A percentile compares a stretch with the other conserved stretches of the same genome.
Conservation (phyloP, 2,888 invertebrate genomes). For the Lasioglossum figueresi region DNA sequence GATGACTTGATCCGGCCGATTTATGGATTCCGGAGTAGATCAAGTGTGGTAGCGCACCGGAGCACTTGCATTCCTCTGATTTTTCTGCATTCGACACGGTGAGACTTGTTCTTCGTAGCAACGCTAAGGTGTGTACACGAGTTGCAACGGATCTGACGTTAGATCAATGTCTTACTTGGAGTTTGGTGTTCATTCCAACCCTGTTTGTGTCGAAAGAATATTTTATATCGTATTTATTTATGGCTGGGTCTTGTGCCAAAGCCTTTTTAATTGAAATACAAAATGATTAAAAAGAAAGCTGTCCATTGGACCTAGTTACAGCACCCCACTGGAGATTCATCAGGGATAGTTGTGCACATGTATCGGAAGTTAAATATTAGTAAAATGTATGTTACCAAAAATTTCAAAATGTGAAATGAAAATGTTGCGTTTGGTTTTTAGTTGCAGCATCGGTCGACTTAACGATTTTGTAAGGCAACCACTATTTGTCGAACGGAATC, state of each 20-base stretch:
- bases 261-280: too few relatives aligned
- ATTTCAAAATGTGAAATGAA: neutral
- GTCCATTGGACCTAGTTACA: too few relatives aligned
- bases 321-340: too few relatives aligned
- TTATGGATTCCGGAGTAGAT: neutral
- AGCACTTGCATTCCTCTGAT: neutral
- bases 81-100: neutral
- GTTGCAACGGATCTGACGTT: neutral
- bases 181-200: neutral
- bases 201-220: neutral
- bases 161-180: neutral
- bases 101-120: neutral
- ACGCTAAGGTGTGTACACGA: neutral
- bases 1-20: slow-evolving; percentile 5
- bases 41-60: neutral
- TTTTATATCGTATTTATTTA: neutral
- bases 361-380: too few relatives aligned
- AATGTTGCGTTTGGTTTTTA: slow-evolving; percentile 46
- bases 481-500: slow-evolving; percentile 79
- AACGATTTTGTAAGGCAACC: slow-evolving; percentile 78
- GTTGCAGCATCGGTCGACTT: slow-evolving; percentile 69
- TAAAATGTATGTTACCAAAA: too few relatives aligned
- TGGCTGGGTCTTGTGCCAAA: too few relatives aligned
- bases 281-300: too few relatives aligned
- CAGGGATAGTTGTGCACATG: too few relatives aligned